phyloP scores from a whole-genome alignment of 2,113 vertebrate genomes.

The Poeciliopsis retropinna region DNA sequence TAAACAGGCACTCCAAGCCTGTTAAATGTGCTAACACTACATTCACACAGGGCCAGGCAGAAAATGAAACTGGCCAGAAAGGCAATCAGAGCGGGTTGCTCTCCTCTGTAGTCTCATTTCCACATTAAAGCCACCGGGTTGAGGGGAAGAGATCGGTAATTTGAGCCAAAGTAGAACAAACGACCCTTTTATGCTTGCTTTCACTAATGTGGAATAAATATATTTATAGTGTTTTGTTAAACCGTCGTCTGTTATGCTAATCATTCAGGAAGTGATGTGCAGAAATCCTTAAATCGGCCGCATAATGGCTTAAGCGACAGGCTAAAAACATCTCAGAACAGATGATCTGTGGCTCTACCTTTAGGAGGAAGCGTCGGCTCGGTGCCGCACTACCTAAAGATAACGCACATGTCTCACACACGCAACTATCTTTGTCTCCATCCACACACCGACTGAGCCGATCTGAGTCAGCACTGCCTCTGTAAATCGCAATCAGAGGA shows the following conservation, averaged over 20 bases:
- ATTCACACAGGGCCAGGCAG: constrained; percentile 29
- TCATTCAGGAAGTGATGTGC: constrained; percentile 5
- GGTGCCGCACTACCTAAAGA: constrained; percentile 10
- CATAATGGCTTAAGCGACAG: constrained; percentile 34
- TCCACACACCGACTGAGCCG: constrained; percentile 10
- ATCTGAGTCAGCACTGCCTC: constrained; percentile 41
- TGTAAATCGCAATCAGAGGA: constrained; percentile 38
- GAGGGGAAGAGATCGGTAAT: constrained; percentile 33
- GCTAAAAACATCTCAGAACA: background rate
- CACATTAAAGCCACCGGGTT: constrained; percentile 52
- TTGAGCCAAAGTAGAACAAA: constrained; percentile 48
- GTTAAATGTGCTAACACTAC: constrained; percentile 57
- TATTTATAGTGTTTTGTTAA: constrained; percentile 26
- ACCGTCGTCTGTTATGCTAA: constrained; percentile 39
- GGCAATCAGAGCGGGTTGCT: constrained; percentile 33
- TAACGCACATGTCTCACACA: constrained; percentile 14
- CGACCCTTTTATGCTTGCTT: constrained; percentile 42
- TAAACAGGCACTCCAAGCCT: constrained; percentile 56
- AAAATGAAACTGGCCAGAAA: constrained; percentile 20
- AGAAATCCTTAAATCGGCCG: constrained; percentile 11
- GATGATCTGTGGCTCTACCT: background rate
- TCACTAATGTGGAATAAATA: constrained; percentile 19
- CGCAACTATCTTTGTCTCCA: constrained; percentile 26
- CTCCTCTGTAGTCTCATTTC: constrained; percentile 47
- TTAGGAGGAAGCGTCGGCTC: constrained; percentile 2